phyloP scores from a whole-genome alignment of 2,888 invertebrate genomes.

The Yponomeuta sedellus region DNA sequence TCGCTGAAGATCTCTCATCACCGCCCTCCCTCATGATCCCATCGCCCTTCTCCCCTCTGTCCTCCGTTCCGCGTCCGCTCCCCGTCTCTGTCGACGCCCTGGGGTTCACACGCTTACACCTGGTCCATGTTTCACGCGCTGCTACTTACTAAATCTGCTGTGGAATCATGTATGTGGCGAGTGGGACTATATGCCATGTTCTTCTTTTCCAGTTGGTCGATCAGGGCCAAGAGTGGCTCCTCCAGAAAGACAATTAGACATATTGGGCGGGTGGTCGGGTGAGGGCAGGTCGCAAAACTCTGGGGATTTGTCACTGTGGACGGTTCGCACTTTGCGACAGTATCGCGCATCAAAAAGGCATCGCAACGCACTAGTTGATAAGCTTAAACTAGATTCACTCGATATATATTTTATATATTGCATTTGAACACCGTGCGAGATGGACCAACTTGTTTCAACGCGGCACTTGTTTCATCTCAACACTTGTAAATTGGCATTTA shows the following conservation, averaged over 20 bases:
- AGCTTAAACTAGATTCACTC: constrained; percentile 63
- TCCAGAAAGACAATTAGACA: constrained; percentile 76
- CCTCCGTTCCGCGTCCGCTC: constrained; percentile 24
- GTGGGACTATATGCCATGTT: constrained; percentile 73
- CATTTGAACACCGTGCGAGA: constrained; percentile 60
- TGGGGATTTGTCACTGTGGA: constrained; percentile 74
- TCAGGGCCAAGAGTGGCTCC: constrained; percentile 76
- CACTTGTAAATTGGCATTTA: constrained; percentile 74
- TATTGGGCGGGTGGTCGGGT: constrained; percentile 65
- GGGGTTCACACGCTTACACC: constrained; percentile 59
- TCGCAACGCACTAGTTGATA: constrained; percentile 72
- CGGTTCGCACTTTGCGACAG: constrained; percentile 57
- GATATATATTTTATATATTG: constrained; percentile 58
- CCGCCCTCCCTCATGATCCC: constrained; percentile 36
- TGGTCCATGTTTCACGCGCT: constrained; percentile 70
- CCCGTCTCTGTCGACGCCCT: constrained; percentile 30
- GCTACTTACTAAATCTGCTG: constrained; percentile 68
- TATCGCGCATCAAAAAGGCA: constrained; percentile 72
- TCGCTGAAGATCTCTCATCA: constrained; percentile 75
- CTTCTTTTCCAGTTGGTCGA: constrained; percentile 77
- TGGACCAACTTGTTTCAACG: constrained; percentile 40
- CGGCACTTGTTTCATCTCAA: constrained; percentile 61
- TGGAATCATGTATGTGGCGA: constrained; percentile 54
- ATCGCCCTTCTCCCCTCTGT: constrained; percentile 23
- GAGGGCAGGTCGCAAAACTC: constrained; percentile 70